Evolutionary conservation across 2,888 invertebrate genomes (phyloP), one percentile per base, ranked within the genome.

Genomic region (Plemyria rubiginata): DNA sequence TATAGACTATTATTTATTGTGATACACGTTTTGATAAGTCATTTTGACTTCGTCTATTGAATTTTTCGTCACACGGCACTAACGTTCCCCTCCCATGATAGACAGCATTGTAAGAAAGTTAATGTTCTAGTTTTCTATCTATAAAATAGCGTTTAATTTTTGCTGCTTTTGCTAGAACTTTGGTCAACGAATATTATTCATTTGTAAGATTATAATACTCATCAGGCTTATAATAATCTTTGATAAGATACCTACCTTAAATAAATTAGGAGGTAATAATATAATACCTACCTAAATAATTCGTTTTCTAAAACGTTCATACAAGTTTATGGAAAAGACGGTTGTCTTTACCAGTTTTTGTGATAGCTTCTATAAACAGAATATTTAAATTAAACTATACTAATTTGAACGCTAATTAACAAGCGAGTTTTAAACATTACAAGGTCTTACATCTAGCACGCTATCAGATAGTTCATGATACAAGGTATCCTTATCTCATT

Each of bases 401-500:
- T 58, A 62, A 67, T 60, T 62, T 57, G 57, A 64, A 62, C 53
- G 41, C 49, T 59, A 60, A 69, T 63, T 66, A 71, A 66, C 67
- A 67, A 75, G 70, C 69, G 65, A 76, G 73, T 72, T 67, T 71
- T 70, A 72, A 65, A 67, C 70, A 73, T 73, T 69, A 69, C 76
- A 78, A 77, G 75, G 76, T 74, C 78, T 73, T 65, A 66, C 64
- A 73, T 73, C 73, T 70, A 70, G 71, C 80, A 71, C 76, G 73
- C 78, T 79, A 82, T 82, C 80, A 76, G 76, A 78, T 81, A 80
- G 81, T 84, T 83, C 84, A 86, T 74, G 81, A 79, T 78, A 81
- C 85, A 85, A 86, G 85, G 84, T 82, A 84, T 77, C 78, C 79
- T 85, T 86, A 85, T 87, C 88, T 85, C 75, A 78, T 79, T 81